Percentiles rank a stretch among this genome's conserved stretches.
Evolutionary conservation across 1,140 invertebrate genomes (phyloP).

Genomic region (Aphelinus atriplicis): DNA sequence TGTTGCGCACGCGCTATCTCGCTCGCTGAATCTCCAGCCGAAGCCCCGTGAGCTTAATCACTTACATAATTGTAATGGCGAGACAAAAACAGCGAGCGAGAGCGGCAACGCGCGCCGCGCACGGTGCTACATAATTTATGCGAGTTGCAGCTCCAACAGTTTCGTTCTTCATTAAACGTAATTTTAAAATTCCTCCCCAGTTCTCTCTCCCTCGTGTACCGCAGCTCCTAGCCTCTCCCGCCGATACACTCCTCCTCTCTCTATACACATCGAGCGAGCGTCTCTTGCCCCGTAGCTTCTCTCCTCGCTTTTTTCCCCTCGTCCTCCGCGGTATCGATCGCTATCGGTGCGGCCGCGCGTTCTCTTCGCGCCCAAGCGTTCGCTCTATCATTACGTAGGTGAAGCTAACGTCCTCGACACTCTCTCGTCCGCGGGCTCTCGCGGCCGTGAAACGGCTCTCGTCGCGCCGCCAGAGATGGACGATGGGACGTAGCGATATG

Average conservation of each 20-base stretch:
- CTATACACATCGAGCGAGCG: not conserved
- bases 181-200: constrained; percentile 40
- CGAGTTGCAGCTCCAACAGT: constrained; percentile 30
- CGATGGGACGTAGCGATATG: too few species aligned
- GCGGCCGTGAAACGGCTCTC: constrained; percentile 28
- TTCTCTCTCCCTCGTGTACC: too few species aligned
- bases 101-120: not conserved
- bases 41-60: constrained; percentile 28
- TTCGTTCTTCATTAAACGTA: constrained; percentile 42
- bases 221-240: too few species aligned
- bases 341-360: constrained; percentile 20
- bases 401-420: constrained; percentile 12
- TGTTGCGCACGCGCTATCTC: not conserved
- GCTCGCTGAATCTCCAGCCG: not conserved
- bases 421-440: constrained; percentile 7
- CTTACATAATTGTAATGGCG: constrained; percentile 31
- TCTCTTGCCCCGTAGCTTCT: not conserved
- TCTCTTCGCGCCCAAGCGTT: constrained; percentile 7
- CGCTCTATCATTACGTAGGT: constrained; percentile 40
- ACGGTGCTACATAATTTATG: constrained; percentile 31
- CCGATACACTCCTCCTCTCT: not conserved
- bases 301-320: too few species aligned
- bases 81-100: constrained; percentile 32
- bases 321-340: constrained; percentile 19
- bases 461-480: not conserved